These are phyloP conservation scores for Pachypeltis micranthus DNA, from an alignment of 1,140 invertebrate species.

Conservation along the genomic window DNA sequence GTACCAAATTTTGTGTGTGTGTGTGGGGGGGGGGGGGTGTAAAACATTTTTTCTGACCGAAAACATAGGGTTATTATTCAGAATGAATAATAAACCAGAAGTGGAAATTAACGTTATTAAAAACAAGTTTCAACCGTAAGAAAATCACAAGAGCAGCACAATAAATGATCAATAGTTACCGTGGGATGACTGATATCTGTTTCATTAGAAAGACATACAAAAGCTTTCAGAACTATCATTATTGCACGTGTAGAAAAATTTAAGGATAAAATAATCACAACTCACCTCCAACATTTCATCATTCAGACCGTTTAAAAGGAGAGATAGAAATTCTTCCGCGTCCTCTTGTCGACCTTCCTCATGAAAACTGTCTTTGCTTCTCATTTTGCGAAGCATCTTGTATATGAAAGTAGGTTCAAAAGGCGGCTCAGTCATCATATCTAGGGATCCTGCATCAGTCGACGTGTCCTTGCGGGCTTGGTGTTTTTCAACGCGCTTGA, in stretches of 20 bases:
- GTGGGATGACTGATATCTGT: too few relatives aligned
- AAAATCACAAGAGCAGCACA: too few relatives aligned
- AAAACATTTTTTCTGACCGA: too few relatives aligned
- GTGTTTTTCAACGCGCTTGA: conserved; percentile 23
- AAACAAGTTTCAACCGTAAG: too few relatives aligned
- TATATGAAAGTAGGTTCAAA: conserved; percentile 76
- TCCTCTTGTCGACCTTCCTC: conserved; percentile 79
- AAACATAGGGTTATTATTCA: too few relatives aligned
- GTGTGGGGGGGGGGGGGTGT: too few relatives aligned
- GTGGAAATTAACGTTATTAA: too few relatives aligned
- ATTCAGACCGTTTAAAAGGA: conserved; percentile 82
- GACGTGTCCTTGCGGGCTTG: conserved; percentile 17
- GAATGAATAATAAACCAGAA: too few relatives aligned
- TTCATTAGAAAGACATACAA: too few relatives aligned
- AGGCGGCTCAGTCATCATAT: conserved; percentile 41
- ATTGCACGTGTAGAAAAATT: background rate
- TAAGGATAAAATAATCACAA: conserved; percentile 16
- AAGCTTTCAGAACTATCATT: background rate
- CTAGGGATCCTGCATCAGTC: background rate
- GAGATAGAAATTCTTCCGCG: conserved; percentile 88
- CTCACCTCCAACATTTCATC: conserved; percentile 86
- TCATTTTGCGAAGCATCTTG: conserved; percentile 60
- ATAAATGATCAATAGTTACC: too few relatives aligned
- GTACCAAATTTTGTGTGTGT: too few relatives aligned
- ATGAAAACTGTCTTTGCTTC: conserved; percentile 52